Evolutionary conservation across 1,140 invertebrate species (phyloP), one percentile per base, ranked within the genome.

Genomic region (Anadara kagoshimensis): DNA sequence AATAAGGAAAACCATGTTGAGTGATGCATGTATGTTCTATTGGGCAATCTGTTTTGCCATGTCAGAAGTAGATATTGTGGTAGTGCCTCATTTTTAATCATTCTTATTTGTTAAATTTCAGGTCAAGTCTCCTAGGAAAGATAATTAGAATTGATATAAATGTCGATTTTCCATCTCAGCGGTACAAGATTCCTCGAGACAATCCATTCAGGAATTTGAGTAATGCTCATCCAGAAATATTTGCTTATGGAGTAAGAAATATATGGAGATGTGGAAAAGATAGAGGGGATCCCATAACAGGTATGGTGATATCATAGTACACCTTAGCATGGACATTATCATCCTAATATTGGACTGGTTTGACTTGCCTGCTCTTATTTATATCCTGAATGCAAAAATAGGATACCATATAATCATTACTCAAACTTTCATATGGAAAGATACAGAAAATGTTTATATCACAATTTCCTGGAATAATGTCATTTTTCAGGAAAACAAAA

Each of bases 181-280:
- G 62, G 0, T 86, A 86, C 67, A 67, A 65, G 16, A 84, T 86
- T 51, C 85, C 85, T 11, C n/a, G 41, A 41, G 79, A 84, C 57
- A 86, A 86, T 44, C 85, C 85, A 12, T 85, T 85, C 67, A 62
- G 79, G 14, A 22, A 36, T 36, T 43, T 36, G 24, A 18, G 22
- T 22, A 57, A 26, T 20, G 73, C 77, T 53, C 69, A 76, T 44
- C 79, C 78, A 12, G 87, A 89, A 74, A 82, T 88, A 12, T 89
- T 82, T 68, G 87, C 86, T 26, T 82, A 84, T 58, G 87, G 87
- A 16, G 66, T 88, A 14, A 69, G 86, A 61, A 89, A 89, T 73
- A 82, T 84, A 44, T 88, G 87, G 87, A 78, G 87, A 26, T 88
- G 86, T 78, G 83, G 84, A 41, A 82, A 80, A 54, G 87, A 89